Evolutionary conservation across 2,888 invertebrate genomes (phyloP), one percentile per base, ranked within the genome.

Genomic region (Invenusta paracnida): DNA sequence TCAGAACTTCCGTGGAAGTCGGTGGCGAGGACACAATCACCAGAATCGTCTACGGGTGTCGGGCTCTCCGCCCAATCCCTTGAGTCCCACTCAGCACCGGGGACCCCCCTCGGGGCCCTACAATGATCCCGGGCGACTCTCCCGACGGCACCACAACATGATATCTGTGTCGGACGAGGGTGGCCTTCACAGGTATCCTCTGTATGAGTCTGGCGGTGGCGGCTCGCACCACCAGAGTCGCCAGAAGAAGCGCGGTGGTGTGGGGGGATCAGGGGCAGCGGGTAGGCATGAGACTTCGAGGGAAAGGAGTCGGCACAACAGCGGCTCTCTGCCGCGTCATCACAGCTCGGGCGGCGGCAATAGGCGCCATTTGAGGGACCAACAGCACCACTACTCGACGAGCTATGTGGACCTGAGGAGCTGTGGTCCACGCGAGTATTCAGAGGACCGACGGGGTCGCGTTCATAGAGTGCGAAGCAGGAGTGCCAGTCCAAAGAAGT

Each of bases 361-460:
- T 73, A 13, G 73, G 27, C 11, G 73, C 17, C 23, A 5, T 2
- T 25, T 73, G 73, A 5, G 73, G 27, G 73, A 73, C 23, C 73
- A 73, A 23, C 48, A 48, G 11, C 48, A 48, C 48, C 73, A 73
- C 73, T 23, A 73, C 73, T 73, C 73, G 73, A 73, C 73, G 73
- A 73, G 73, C 23, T 73, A 73, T 23, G 73, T 73, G 2, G 73
- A 73, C 73, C 23, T 73, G 73, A 13, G 73, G 25, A 5, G 73
- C 2, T n/a, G n/a, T n/a, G 73, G 23, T 73, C 73, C 73, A 5
- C 73, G 73, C 17, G 73, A 73, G 27, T 73, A 73, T 23, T 73
- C 73, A 2, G 73, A 73, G 73, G 73, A 73, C 25, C 11, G 73
- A 23, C 5, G 73, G 73, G 73, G 73, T 23, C 11, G 73, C 2